A percentile compares a stretch with the other conserved stretches of the same genome.
These are phyloP conservation scores for Trichogramma evanescens DNA, from an alignment of 2,888 invertebrate genomes.

Conservation along the genomic window DNA sequence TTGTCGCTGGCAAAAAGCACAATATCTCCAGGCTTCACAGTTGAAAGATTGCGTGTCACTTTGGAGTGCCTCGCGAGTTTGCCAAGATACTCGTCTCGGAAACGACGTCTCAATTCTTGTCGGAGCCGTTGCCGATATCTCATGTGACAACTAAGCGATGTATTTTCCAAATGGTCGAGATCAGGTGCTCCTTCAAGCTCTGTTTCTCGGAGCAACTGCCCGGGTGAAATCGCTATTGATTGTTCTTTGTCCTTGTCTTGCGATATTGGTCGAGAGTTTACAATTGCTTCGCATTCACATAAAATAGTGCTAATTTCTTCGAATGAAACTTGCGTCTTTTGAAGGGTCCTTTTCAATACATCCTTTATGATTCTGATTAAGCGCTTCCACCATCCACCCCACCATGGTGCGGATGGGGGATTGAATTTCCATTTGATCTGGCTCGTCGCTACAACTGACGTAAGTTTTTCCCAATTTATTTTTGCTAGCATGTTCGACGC, in stretches of 20 bases:
- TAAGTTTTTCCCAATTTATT: constrained; percentile 29
- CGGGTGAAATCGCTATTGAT: neutral
- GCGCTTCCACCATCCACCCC: constrained; percentile 46
- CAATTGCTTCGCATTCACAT: neutral
- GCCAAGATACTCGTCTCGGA: neutral
- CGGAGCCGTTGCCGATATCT: neutral
- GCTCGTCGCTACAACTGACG: constrained; percentile 15
- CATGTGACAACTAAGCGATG: neutral
- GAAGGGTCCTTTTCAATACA: neutral
- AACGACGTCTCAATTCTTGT: neutral
- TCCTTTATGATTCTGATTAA: constrained; percentile 21
- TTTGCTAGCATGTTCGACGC: constrained; percentile 26
- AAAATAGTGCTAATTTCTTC: neutral
- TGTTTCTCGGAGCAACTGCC: neutral
- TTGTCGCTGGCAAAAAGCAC: neutral
- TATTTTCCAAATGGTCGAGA: neutral
- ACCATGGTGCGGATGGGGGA: constrained; percentile 42
- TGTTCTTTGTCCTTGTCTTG: neutral
- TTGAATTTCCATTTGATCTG: constrained; percentile 36
- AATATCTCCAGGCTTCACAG: neutral
- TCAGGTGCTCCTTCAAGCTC: neutral
- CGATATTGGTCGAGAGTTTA: neutral
- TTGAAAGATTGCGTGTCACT: neutral
- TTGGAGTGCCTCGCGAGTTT: neutral
- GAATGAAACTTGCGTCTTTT: neutral